Conservation (phyloP, 1,140 invertebrate species). For the Anastrepha ludens region DNA sequence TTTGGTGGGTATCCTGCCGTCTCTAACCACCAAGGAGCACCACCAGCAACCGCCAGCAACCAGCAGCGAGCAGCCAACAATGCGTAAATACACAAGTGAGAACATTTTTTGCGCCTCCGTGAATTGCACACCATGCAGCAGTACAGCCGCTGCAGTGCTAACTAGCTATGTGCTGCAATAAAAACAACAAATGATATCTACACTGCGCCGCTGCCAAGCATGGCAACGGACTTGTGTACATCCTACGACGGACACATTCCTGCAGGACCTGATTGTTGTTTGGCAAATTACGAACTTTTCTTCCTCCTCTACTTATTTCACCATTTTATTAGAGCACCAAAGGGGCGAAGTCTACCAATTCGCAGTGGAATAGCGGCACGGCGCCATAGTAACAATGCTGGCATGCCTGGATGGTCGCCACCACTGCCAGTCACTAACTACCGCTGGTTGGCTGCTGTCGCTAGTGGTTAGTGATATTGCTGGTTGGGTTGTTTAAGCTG, state of each 20-base stretch:
- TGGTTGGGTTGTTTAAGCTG: background rate
- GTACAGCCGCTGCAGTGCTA: too few species aligned
- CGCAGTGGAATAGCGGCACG: background rate
- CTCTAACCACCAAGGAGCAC: too few species aligned
- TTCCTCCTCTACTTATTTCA: too few species aligned
- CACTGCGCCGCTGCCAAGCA: too few species aligned
- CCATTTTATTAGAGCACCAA: background rate
- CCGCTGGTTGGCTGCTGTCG: background rate
- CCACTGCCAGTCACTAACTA: background rate
- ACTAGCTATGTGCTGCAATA: too few species aligned
- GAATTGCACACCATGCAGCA: background rate
- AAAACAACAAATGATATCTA: too few species aligned
- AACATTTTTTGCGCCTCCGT: slow-evolving; percentile 2
- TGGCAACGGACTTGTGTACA: too few species aligned
- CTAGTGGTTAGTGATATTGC: background rate
- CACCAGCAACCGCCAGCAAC: background rate
- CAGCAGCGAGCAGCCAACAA: background rate
- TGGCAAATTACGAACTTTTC: too few species aligned
- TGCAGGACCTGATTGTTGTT: too few species aligned
- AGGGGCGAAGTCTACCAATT: background rate
- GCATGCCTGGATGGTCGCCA: background rate
- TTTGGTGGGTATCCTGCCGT: too few species aligned
- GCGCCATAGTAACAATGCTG: background rate
- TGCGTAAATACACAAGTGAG: slow-evolving; percentile 37
- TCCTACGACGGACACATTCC: too few species aligned